Evolutionary conservation across 2,797 vertebrate species (phyloP).

Genomic region (Trachurus trachurus): DNA sequence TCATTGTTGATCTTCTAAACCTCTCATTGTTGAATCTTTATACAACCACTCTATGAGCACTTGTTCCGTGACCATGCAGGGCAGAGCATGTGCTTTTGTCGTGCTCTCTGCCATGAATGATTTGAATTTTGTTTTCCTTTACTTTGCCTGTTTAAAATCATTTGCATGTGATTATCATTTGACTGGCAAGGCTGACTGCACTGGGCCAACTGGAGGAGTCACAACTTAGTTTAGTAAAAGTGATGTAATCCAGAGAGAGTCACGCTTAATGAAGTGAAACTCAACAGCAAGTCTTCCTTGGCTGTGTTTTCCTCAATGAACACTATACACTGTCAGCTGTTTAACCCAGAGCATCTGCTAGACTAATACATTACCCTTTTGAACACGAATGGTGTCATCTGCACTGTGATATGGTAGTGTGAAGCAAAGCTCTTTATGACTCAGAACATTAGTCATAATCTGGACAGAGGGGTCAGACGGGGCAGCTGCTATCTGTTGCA

Average conservation of each 20-base stretch:
- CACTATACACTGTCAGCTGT: not conserved
- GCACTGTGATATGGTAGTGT: not conserved
- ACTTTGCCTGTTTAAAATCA: slow-evolving; percentile 2
- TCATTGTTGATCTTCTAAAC: slow-evolving; percentile 19
- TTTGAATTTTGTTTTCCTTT: slow-evolving; percentile 9
- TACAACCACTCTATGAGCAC: not conserved
- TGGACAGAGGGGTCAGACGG: not conserved
- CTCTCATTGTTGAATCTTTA: too few relatives aligned
- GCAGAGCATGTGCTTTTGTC: not conserved
- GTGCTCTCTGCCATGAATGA: not conserved
- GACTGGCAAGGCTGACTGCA: slow-evolving; percentile 2
- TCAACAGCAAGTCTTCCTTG: not conserved
- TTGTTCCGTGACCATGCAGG: slow-evolving; percentile 15
- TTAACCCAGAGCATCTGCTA: not conserved
- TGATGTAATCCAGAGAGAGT: slow-evolving; percentile 5
- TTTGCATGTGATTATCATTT: not conserved
- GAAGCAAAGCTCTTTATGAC: not conserved
- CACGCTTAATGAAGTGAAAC: not conserved
- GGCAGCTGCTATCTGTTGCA: not conserved
- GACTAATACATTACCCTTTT: not conserved
- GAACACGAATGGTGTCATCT: not conserved
- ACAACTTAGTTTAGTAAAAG: slow-evolving; percentile 23
- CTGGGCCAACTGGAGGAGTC: slow-evolving; percentile 4
- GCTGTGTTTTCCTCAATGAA: not conserved
- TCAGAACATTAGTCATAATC: too few relatives aligned